A percentile compares a stretch with the other conserved stretches of the same genome.
phyloP scores from a whole-genome alignment of 2,113 vertebrate species.

The Caranx melampygus region DNA sequence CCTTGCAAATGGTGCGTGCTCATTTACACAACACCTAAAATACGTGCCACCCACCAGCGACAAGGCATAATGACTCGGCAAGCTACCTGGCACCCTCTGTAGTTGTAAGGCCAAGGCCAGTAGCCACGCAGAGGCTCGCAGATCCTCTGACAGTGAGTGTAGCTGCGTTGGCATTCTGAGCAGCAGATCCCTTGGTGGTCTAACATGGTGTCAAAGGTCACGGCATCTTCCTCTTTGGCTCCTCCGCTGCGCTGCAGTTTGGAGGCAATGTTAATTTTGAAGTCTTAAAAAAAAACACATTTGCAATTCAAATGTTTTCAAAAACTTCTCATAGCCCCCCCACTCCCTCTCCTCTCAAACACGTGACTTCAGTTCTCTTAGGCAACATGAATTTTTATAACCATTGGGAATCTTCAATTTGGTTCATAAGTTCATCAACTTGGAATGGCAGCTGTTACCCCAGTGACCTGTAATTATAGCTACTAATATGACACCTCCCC shows the following conservation, averaged over 20 bases:
- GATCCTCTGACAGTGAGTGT: constrained; percentile 93
- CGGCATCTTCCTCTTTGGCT: constrained; percentile 83
- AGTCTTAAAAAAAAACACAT: constrained; percentile 36
- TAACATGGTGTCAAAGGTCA: constrained; percentile 94
- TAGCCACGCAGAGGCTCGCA: constrained; percentile 92
- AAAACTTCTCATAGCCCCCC: constrained; percentile 23
- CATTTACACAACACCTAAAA: constrained; percentile 89
- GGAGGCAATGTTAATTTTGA: constrained; percentile 52
- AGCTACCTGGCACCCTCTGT: constrained; percentile 90
- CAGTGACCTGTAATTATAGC: constrained; percentile 59
- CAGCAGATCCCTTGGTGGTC: constrained; percentile 95
- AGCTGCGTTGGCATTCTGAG: constrained; percentile 90
- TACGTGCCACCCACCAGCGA: constrained; percentile 96
- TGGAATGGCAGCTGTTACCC: constrained; percentile 55
- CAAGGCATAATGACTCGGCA: constrained; percentile 95
- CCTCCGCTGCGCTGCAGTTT: constrained; percentile 78
- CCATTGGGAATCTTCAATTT: constrained; percentile 60
- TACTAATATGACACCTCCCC: constrained; percentile 48
- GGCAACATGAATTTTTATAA: constrained; percentile 69
- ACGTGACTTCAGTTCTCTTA: constrained; percentile 40
- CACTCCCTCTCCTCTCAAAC: constrained; percentile 20
- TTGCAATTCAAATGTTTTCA: constrained; percentile 67
- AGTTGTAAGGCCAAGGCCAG: constrained; percentile 91
- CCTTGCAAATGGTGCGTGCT: constrained; percentile 1
- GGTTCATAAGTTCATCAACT: constrained; percentile 60